These are phyloP conservation scores for Lepilemur ruficaudatus DNA, from an alignment of 2,797 vertebrate genomes.

Conservation along the genomic window DNA sequence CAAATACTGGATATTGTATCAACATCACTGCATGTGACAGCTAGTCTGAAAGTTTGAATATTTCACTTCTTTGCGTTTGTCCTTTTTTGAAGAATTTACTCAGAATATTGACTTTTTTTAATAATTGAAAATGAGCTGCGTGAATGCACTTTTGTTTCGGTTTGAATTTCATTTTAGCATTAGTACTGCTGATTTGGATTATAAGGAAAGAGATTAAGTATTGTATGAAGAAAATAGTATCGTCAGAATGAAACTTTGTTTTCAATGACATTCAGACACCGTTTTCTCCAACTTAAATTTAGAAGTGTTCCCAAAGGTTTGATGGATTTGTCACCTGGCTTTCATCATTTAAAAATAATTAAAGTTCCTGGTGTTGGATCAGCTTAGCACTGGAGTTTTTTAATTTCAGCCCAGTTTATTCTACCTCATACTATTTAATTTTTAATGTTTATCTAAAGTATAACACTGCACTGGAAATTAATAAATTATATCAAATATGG, in stretches of 20 bases:
- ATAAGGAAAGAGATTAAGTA: neutral
- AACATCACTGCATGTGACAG: fast-evolving
- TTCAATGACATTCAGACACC: neutral
- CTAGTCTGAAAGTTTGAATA: neutral
- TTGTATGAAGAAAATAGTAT: neutral
- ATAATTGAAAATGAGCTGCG: neutral
- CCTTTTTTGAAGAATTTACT: neutral
- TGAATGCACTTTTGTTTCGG: neutral
- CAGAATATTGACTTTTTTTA: neutral
- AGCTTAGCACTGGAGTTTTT: neutral
- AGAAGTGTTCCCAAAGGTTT: neutral
- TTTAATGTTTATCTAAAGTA: neutral
- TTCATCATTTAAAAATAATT: neutral
- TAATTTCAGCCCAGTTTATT: neutral
- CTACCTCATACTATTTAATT: neutral
- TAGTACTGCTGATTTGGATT: neutral
- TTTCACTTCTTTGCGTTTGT: neutral
- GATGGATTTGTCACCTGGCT: neutral
- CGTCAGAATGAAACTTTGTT: neutral
- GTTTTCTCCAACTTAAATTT: neutral
- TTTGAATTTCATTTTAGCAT: neutral
- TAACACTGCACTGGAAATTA: neutral
- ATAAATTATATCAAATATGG: neutral
- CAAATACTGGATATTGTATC: too few species aligned
- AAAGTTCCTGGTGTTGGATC: neutral